phyloP scores from a whole-genome alignment of 2,113 vertebrate species.

The Cariama cristata region DNA sequence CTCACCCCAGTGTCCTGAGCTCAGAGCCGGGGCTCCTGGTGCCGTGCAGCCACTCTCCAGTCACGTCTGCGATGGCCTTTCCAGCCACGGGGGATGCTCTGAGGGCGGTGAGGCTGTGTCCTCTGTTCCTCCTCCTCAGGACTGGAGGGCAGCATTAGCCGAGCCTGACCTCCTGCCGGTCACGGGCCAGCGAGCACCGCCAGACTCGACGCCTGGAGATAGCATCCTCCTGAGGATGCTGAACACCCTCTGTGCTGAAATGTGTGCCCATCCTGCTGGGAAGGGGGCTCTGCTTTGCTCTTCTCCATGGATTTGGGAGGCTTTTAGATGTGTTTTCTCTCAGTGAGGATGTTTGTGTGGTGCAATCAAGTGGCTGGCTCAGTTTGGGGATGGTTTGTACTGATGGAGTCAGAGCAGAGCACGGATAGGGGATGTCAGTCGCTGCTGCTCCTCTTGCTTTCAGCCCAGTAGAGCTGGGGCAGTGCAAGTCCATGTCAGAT shows the following conservation, averaged over 20 bases:
- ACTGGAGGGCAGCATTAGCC: neutral
- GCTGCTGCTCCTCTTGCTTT: neutral
- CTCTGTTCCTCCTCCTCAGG: neutral
- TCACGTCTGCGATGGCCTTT: neutral
- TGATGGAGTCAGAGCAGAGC: neutral
- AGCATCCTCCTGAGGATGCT: neutral
- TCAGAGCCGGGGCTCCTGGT: neutral
- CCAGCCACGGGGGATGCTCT: neutral
- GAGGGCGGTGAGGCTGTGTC: neutral
- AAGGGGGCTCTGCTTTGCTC: neutral
- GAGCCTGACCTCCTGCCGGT: neutral
- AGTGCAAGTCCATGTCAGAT: accelerated
- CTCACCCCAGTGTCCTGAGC: accelerated
- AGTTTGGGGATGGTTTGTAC: neutral
- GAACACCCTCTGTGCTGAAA: neutral
- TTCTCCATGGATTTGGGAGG: neutral
- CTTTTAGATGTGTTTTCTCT: neutral
- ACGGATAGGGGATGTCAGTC: accelerated
- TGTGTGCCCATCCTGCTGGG: neutral
- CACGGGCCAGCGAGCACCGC: neutral
- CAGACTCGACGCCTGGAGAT: accelerated
- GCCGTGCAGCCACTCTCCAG: neutral
- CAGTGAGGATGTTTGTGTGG: neutral
- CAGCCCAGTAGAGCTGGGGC: neutral
- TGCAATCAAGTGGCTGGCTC: neutral